Base-by-base conservation (phyloP, 2,113 vertebrate genomes). In the Gasterosteus aculeatus region DNA sequence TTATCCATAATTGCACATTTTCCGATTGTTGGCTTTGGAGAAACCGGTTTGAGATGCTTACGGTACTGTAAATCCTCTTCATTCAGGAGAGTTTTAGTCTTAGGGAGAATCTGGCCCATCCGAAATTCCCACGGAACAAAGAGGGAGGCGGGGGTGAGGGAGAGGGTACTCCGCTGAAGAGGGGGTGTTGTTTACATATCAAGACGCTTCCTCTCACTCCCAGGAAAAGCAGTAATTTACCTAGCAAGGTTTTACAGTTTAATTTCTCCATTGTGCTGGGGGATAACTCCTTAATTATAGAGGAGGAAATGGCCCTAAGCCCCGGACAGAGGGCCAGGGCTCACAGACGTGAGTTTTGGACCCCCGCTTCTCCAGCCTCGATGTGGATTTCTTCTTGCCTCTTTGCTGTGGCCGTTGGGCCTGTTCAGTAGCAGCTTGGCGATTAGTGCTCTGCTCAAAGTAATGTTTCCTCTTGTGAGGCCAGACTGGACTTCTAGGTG, bases 151-250 rank as follows among this genome's bases (percentile, higher is more conserved):
- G 29, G 26, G 46, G 31, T 4, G 62, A 51, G 61, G 47, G 80
- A 68, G 83, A 65, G 72, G 62, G 85, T 66, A 77, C 80, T 83
- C 76, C 62, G 77, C 77, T 79, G 75, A 89, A 90, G 85, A 74
- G 82, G 77, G 83, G 87, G 83, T 80, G 85, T 88, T 91, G 89
- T 93, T 92, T 91, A 92, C 88, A 91, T 84, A 87, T 88, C 79
- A 89, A 90, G 85, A 86, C 62, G 62, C 75, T 91, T 91, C 89
- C 89, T 89, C 87, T 71, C 67, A 79, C 83, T 88, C 81, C 56
- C 67, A 83, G 83, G 84, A 90, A 91, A 92, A 93, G 90, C 90
- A 90, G 87, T 88, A 85, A 92, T 93, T 91, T 91, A 83, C 85
- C 84, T 75, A 39, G 65, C 70, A 26, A 80, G 86, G 80, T 88